phyloP scores from a whole-genome alignment of 2,797 vertebrate species.

The Chloroceryle inda region DNA sequence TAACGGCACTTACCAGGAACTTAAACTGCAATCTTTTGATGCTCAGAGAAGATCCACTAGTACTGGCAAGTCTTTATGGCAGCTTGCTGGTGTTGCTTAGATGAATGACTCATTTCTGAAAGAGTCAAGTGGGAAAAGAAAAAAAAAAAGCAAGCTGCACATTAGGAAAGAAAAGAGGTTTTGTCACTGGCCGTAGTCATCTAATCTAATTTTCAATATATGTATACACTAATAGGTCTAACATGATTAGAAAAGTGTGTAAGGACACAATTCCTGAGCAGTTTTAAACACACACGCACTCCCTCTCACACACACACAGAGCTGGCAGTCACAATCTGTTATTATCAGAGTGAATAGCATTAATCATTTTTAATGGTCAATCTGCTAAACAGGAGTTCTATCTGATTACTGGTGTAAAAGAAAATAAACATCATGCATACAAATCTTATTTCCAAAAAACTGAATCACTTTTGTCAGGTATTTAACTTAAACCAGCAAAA shows the following conservation, averaged over 20 bases:
- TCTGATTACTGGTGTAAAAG: slow-evolving; percentile 76
- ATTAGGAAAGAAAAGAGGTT: slow-evolving; percentile 60
- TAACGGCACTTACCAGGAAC: slow-evolving; percentile 48
- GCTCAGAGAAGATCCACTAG: slow-evolving; percentile 54
- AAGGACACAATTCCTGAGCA: slow-evolving; percentile 56
- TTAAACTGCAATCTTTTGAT: slow-evolving; percentile 48
- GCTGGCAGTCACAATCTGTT: slow-evolving; percentile 50
- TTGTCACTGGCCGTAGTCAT: slow-evolving; percentile 45
- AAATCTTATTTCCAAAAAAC: slow-evolving; percentile 79
- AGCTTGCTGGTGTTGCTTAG: neutral
- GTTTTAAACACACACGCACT: slow-evolving; percentile 1
- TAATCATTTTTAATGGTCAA: slow-evolving; percentile 82
- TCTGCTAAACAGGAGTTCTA: slow-evolving; percentile 65
- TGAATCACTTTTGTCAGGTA: slow-evolving; percentile 86
- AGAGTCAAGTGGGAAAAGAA: neutral
- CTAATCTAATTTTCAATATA: slow-evolving; percentile 69
- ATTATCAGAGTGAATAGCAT: slow-evolving; percentile 75
- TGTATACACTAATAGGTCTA: slow-evolving; percentile 60
- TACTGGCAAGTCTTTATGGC: neutral
- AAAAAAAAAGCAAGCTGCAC: neutral
- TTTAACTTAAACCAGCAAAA: slow-evolving; percentile 87
- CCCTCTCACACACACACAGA: neutral
- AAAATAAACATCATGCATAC: slow-evolving; percentile 78
- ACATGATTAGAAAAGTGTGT: slow-evolving; percentile 58
- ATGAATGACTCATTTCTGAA: slow-evolving; percentile 57